These are phyloP conservation scores for Callipepla californica DNA, from an alignment of 2,113 vertebrate species.

Conservation along the genomic window DNA sequence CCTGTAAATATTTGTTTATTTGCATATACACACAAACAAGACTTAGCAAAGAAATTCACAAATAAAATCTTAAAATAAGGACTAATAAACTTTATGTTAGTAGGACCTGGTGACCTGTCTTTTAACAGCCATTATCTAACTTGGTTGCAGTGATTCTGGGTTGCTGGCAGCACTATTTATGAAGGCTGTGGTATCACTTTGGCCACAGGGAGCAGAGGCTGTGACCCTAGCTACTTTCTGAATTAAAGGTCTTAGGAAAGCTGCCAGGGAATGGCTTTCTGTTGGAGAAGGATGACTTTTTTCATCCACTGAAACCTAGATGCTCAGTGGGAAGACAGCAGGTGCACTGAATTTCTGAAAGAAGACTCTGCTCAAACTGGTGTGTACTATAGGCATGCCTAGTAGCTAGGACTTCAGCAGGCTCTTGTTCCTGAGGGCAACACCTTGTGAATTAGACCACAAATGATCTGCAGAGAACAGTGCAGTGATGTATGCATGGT, in stretches of 20 bases:
- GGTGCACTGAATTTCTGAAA: neutral
- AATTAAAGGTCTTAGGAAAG: neutral
- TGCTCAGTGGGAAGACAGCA: neutral
- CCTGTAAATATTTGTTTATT: neutral
- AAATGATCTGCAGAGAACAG: neutral
- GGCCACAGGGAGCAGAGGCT: neutral
- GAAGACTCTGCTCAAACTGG: neutral
- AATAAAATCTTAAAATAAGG: neutral
- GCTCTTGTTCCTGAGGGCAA: neutral
- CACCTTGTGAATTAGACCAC: neutral
- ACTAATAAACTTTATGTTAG: neutral
- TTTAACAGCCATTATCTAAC: neutral
- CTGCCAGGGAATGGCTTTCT: neutral
- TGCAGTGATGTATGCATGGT: neutral
- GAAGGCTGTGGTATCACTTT: neutral
- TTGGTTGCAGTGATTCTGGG: neutral
- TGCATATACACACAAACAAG: neutral
- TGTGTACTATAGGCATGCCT: neutral
- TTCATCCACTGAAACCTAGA: neutral
- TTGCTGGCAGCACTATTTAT: neutral
- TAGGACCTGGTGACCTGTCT: neutral
- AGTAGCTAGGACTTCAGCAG: neutral
- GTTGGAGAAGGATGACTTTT: neutral
- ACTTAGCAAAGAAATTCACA: neutral
- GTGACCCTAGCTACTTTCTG: neutral